A percentile compares a stretch with the other conserved stretches of the same genome.
Conservation (phyloP, 1,140 invertebrate genomes). For the Drosophila kurseongensis region DNA sequence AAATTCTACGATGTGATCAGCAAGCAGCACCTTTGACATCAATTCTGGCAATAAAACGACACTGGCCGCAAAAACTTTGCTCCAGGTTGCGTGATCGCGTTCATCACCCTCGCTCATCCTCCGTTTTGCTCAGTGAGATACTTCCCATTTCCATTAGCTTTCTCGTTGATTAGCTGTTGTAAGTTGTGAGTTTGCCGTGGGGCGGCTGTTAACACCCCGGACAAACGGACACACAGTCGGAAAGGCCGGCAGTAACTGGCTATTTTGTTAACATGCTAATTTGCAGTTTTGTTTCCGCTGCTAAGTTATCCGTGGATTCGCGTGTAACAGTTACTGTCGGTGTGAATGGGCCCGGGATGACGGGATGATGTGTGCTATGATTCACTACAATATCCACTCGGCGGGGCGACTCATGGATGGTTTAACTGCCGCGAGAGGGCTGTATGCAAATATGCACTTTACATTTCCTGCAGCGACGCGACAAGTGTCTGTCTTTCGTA, state of each 20-base stretch:
- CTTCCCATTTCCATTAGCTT: slow-evolving; percentile 20
- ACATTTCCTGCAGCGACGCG: slow-evolving; percentile 66
- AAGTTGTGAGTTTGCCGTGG: slow-evolving; percentile 26
- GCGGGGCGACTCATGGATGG: slow-evolving; percentile 17
- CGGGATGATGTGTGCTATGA: slow-evolving; percentile 49
- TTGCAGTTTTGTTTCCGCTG: slow-evolving; percentile 63
- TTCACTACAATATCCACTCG: slow-evolving; percentile 45
- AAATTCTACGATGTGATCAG: slow-evolving; percentile 28
- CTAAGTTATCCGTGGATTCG: slow-evolving; percentile 45
- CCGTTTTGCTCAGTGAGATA: slow-evolving; percentile 4
- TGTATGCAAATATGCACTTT: slow-evolving; percentile 67
- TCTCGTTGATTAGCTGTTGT: slow-evolving; percentile 20
- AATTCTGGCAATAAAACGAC: slow-evolving; percentile 64
- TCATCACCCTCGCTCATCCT: background rate
- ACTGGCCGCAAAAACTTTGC: slow-evolving; percentile 40
- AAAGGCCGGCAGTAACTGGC: slow-evolving; percentile 45
- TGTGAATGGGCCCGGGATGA: slow-evolving; percentile 10
- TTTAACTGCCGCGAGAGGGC: background rate
- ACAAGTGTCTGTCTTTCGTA: slow-evolving; percentile 45
- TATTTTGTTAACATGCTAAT: slow-evolving; percentile 79
- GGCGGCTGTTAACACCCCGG: slow-evolving; percentile 48
- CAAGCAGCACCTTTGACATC: slow-evolving; percentile 52
- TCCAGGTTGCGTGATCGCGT: slow-evolving; percentile 47
- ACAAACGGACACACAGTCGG: slow-evolving; percentile 2
- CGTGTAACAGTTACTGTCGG: slow-evolving; percentile 31